Percentiles rank a stretch among this genome's conserved stretches.
Evolutionary conservation across 35 echinoderm and acorn worm genomes (phyloP).

Genomic region (Apostichopus californicus): DNA sequence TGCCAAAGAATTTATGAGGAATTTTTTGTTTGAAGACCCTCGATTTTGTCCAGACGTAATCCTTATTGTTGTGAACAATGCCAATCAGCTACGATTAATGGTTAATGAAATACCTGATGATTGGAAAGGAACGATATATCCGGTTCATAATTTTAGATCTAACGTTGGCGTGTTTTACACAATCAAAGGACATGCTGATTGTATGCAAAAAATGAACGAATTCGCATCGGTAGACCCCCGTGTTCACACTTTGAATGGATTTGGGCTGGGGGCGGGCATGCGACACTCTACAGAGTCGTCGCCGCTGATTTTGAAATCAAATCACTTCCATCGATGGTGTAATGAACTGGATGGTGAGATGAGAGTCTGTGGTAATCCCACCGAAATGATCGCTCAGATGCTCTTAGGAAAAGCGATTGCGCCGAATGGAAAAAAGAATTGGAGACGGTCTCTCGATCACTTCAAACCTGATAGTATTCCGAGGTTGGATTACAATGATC

Average conservation of each 20-base stretch:
- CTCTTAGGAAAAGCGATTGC: constrained; percentile 17
- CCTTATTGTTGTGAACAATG: background rate
- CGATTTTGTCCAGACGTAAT: background rate
- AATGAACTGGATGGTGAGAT: constrained; percentile 43
- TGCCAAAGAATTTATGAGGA: background rate
- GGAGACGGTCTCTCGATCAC: background rate
- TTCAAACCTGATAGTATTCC: background rate
- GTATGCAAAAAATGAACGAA: background rate
- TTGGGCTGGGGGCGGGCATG: background rate
- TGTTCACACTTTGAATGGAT: background rate
- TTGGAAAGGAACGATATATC: constrained; percentile 20
- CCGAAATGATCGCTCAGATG: constrained; percentile 36
- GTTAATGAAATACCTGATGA: background rate
- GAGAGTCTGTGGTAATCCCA: constrained; percentile 12
- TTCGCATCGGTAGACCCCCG: background rate
- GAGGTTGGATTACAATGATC: too few relatives aligned
- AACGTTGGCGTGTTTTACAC: background rate
- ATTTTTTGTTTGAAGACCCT: background rate
- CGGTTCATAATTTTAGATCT: background rate
- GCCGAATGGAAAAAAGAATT: constrained; percentile 19
- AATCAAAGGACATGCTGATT: background rate
- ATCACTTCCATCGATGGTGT: constrained; percentile 16
- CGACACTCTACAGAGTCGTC: constrained; percentile 8
- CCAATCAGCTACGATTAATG: background rate
- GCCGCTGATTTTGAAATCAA: background rate